Conservation (phyloP, 2,888 invertebrate species). For the Synergus laeviventris region DNA sequence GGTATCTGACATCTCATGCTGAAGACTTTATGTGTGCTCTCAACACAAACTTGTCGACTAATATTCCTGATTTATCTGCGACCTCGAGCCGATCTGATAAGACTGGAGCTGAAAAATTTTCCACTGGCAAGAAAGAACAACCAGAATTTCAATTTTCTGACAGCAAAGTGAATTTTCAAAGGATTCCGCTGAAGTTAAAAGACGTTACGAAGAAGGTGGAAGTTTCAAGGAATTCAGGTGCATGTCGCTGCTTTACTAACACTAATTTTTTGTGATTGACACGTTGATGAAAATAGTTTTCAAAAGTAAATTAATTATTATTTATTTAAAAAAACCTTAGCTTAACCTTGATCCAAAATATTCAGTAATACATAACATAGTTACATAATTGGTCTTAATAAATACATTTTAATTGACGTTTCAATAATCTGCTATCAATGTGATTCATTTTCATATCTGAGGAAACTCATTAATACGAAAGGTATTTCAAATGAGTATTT, state of each 20-base stretch:
- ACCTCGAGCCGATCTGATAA: conserved; percentile 12
- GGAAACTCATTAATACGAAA: not conserved
- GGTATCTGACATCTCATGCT: conserved; percentile 60
- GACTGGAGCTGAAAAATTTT: conserved; percentile 19
- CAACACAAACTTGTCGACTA: conserved; percentile 59
- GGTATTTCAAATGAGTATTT: not conserved
- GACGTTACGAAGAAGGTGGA: conserved; percentile 42
- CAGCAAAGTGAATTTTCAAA: conserved; percentile 47
- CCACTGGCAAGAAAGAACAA: conserved; percentile 13
- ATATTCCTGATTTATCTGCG: conserved; percentile 25
- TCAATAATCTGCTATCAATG: conserved; percentile 1
- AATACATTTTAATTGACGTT: conserved; percentile 5
- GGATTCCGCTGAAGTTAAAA: conserved; percentile 44
- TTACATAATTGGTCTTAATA: not conserved
- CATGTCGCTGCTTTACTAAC: conserved; percentile 66
- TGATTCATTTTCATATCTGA: conserved; percentile 9
- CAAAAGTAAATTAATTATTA: not conserved
- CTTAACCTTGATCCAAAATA: not conserved
- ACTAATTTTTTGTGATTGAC: conserved; percentile 1
- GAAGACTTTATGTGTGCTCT: conserved; percentile 66
- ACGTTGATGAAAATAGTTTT: not conserved
- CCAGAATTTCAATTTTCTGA: conserved; percentile 9
- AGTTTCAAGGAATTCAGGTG: conserved; percentile 61
- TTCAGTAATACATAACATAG: not conserved
- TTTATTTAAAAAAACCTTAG: not conserved